Evolutionary conservation across 2,888 invertebrate species (phyloP).

Genomic region (Cistogaster globosa): DNA sequence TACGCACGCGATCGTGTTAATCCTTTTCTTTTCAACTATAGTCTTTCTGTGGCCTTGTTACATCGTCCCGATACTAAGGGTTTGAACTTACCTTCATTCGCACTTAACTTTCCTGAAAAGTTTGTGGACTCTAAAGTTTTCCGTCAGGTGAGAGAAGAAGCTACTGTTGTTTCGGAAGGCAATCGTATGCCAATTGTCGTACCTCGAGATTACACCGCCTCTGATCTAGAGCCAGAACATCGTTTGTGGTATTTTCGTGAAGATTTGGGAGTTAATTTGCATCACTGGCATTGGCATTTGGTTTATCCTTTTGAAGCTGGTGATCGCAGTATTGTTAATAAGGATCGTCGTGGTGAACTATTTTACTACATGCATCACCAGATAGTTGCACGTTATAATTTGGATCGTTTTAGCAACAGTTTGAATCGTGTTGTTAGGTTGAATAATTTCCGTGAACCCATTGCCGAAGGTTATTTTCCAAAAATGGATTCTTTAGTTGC

Average conservation of each 20-base stretch:
- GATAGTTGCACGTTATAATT: slow-evolving; percentile 86
- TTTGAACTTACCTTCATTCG: slow-evolving; percentile 85
- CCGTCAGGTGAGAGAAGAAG: slow-evolving; percentile 84
- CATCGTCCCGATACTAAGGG: slow-evolving; percentile 87
- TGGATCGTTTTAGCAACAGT: slow-evolving; percentile 89
- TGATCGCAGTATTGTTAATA: slow-evolving; percentile 84
- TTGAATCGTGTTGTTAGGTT: slow-evolving; percentile 86
- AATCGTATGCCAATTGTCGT: slow-evolving; percentile 86
- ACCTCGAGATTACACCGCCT: slow-evolving; percentile 88
- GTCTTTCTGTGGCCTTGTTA: slow-evolving; percentile 89
- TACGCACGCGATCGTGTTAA: slow-evolving; percentile 89
- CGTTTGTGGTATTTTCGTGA: slow-evolving; percentile 85
- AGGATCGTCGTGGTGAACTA: slow-evolving; percentile 90
- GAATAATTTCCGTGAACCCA: slow-evolving; percentile 87
- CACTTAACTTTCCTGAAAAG: slow-evolving; percentile 87
- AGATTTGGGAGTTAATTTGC: slow-evolving; percentile 84
- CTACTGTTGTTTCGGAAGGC: slow-evolving; percentile 85
- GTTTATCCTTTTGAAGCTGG: slow-evolving; percentile 90
- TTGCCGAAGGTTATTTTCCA: slow-evolving; percentile 92
- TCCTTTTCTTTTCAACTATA: slow-evolving; percentile 91
- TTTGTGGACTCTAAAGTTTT: slow-evolving; percentile 86
- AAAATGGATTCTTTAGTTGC: slow-evolving; percentile 91
- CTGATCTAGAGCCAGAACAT: slow-evolving; percentile 89
- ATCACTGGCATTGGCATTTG: slow-evolving; percentile 85
- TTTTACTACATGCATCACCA: slow-evolving; percentile 92